Evolutionary conservation across 2,113 vertebrate genomes (phyloP), one percentile per base, ranked within the genome.

Genomic region (Ibidorhyncha struthersii): DNA sequence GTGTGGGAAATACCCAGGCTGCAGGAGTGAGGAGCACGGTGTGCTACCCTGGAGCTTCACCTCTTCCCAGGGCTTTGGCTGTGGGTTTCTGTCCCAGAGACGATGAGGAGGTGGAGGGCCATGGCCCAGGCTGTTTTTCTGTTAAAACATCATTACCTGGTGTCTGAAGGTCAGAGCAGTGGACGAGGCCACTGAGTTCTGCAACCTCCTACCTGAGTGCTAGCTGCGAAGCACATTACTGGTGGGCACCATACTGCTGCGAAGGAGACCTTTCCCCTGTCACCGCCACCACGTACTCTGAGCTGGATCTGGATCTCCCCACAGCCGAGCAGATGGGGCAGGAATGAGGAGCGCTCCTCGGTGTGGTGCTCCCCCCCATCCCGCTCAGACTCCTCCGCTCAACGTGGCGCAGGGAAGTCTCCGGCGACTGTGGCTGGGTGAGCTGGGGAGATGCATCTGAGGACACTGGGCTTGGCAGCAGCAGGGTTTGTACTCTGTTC

Each of bases 381-480:
- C 59, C 0, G 2, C 70, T 79, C 18, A 5, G 45, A 12, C 45
- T 77, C 34, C 38, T 19, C 45, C 0, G 0, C 55, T 70, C 55
- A 7, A 43, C 0, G 0, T 1, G 1, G 70, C 10, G 0, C 0
- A 0, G 69, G 53, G 81, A 76, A 71, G 50, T 56, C 83, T 90
- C 71, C 0, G 12, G 21, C 0, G 4, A 19, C 36, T 47, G 53
- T n/a, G 65, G 41, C 87, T 93, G 77, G 69, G 73, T 36, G 77
- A 96, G 93, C 72, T 52, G 38, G 49, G n/a, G 86, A 91, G 80
- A 96, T 96, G 78, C 96, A 97, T 97, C 78, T 96, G 96, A 97
- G 96, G 96, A 96, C 95, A 91, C 25, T 27, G 77, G 94, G 93
- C 84, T 97, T 96, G 96, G 95, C 96, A 96, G 96, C 91, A 82